Evolutionary conservation across 2,113 vertebrate species (phyloP).

Genomic region (Fulmarus glacialis): DNA sequence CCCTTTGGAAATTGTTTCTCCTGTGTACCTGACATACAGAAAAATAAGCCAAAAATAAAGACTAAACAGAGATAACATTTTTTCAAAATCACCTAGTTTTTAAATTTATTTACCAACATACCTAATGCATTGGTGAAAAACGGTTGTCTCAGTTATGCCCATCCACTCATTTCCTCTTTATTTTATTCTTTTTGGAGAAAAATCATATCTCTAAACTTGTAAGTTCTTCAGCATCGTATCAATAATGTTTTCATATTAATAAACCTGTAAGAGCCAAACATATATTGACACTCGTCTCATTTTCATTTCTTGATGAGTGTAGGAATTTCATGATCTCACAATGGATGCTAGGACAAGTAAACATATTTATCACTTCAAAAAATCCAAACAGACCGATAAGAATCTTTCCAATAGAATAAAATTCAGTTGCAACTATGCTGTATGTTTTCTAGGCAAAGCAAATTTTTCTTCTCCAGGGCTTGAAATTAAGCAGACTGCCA

Average conservation of each 20-base stretch:
- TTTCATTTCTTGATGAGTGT: neutral
- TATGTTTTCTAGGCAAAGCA: neutral
- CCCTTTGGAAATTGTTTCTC: neutral
- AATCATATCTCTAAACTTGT: neutral
- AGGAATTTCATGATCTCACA: neutral
- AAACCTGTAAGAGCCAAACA: neutral
- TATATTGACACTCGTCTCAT: neutral
- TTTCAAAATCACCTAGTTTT: neutral
- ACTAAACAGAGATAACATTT: neutral
- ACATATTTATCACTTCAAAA: neutral
- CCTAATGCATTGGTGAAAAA: neutral
- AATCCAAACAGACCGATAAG: neutral
- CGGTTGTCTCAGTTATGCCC: neutral
- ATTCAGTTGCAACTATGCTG: neutral
- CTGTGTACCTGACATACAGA: neutral
- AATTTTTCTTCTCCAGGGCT: neutral
- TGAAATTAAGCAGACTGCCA: neutral
- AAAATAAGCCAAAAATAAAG: neutral
- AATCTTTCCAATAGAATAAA: neutral
- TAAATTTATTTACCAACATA: neutral
- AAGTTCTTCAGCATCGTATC: rapidly evolving
- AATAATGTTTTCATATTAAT: neutral
- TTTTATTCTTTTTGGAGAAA: neutral
- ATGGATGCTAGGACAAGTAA: neutral
- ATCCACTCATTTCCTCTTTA: neutral